Evolutionary conservation across 2,888 invertebrate species (phyloP).

Genomic region (Latrodectus elegans): DNA sequence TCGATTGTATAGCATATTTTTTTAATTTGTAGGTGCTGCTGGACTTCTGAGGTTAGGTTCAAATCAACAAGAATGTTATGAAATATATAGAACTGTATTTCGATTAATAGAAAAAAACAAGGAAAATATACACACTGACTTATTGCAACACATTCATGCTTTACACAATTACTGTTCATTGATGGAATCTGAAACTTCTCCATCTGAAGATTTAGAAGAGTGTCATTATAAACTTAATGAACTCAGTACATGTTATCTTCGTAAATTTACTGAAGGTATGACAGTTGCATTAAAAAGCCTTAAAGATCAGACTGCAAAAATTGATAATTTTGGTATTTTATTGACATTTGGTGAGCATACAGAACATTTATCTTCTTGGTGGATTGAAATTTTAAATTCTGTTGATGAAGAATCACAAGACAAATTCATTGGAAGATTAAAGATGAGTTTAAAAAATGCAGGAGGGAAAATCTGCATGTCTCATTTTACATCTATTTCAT

Average conservation of each 20-base stretch:
- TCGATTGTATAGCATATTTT: neutral
- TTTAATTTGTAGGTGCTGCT: constrained; percentile 78
- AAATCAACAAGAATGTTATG: constrained; percentile 78
- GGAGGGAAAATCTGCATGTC: neutral
- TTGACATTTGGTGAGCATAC: neutral
- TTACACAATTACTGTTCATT: constrained; percentile 80
- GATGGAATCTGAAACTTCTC: neutral
- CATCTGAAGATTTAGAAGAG: neutral
- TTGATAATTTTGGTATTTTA: constrained; percentile 2
- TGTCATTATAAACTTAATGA: neutral
- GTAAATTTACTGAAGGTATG: neutral
- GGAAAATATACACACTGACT: constrained; percentile 79
- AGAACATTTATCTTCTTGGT: constrained; percentile 72
- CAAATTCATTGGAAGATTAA: constrained; percentile 72
- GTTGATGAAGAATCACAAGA: constrained; percentile 71
- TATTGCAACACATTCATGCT: constrained; percentile 82
- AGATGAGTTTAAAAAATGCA: constrained; percentile 71
- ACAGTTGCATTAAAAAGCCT: neutral
- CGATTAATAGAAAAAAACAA: constrained; percentile 77
- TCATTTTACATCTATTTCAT: neutral
- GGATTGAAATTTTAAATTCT: constrained; percentile 73
- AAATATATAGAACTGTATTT: constrained; percentile 80
- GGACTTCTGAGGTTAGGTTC: constrained; percentile 80
- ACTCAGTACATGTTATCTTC: constrained; percentile 17
- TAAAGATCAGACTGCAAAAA: neutral